A percentile compares a stretch with the other conserved stretches of the same genome.
Evolutionary conservation across 2,888 invertebrate species (phyloP).

Genomic region (Actias luna): DNA sequence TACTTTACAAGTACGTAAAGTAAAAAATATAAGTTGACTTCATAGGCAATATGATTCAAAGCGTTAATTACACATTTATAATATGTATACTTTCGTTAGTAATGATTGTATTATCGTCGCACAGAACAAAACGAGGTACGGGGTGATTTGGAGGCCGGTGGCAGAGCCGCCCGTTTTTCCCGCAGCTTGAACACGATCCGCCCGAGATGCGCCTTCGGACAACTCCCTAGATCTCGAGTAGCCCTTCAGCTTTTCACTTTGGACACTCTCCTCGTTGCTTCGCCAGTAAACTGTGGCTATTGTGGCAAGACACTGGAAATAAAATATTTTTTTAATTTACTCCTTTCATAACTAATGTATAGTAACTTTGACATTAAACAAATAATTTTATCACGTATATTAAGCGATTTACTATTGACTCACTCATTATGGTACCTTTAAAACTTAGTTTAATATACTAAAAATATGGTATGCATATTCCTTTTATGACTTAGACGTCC

Average conservation of each 20-base stretch:
- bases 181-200: slow-evolving; percentile 88
- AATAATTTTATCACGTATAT: background rate
- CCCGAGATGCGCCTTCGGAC: slow-evolving; percentile 84
- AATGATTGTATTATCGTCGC: slow-evolving; percentile 33
- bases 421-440: too few relatives aligned
- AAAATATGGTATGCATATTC: too few relatives aligned
- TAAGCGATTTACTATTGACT: too few relatives aligned
- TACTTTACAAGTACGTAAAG: background rate
- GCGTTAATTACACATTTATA: slow-evolving; percentile 4
- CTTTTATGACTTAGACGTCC: too few relatives aligned
- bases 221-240: slow-evolving; percentile 91
- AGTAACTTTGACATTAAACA: background rate
- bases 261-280: slow-evolving; percentile 93
- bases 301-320: slow-evolving; percentile 88
- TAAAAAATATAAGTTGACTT: background rate
- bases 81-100: slow-evolving; percentile 25
- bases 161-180: slow-evolving; percentile 55
- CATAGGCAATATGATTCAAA: slow-evolving; percentile 1
- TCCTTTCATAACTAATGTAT: background rate
- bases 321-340: background rate
- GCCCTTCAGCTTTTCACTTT: slow-evolving; percentile 87
- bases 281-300: slow-evolving; percentile 93
- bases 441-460: too few relatives aligned
- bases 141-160: slow-evolving; percentile 29
- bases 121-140: slow-evolving; percentile 37